Conservation (phyloP, 2,888 invertebrate genomes). For the Philonicus albiceps region DNA sequence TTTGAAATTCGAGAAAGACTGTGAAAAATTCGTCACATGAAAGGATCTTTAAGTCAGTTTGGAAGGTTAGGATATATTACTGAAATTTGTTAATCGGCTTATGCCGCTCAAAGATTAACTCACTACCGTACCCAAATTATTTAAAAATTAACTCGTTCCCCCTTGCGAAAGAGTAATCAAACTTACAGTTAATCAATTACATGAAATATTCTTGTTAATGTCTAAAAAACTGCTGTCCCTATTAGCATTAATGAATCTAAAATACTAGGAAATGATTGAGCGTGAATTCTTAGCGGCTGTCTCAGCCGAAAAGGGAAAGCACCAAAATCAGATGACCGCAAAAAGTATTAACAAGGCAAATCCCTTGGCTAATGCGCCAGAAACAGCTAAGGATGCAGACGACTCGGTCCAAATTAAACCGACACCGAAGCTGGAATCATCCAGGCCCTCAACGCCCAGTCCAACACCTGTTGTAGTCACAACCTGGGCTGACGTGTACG, state of each 20-base stretch:
- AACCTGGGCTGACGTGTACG: conserved; percentile 33
- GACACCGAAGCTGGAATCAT: background rate
- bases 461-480: background rate
- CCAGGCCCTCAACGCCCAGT: background rate
- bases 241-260: conserved; percentile 11
- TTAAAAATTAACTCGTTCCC: background rate
- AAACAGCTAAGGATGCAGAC: background rate
- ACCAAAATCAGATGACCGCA: background rate
- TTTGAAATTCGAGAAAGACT: conserved; percentile 24
- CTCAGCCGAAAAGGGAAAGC: conserved; percentile 59
- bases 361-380: conserved; percentile 23
- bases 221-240: background rate
- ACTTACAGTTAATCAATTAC: background rate
- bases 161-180: background rate
- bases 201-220: background rate
- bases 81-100: background rate
- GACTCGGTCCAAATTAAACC: background rate
- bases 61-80: background rate
- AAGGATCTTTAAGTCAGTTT: background rate
- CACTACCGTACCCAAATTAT: background rate
- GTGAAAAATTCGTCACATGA: background rate
- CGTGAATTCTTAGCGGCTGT: conserved; percentile 63
- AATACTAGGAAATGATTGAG: conserved; percentile 61
- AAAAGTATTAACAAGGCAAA: conserved; percentile 53
- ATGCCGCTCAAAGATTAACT: background rate